These are phyloP conservation scores for Cyrtonyx montezumae DNA, from an alignment of 2,113 vertebrate genomes.

Conservation along the genomic window DNA sequence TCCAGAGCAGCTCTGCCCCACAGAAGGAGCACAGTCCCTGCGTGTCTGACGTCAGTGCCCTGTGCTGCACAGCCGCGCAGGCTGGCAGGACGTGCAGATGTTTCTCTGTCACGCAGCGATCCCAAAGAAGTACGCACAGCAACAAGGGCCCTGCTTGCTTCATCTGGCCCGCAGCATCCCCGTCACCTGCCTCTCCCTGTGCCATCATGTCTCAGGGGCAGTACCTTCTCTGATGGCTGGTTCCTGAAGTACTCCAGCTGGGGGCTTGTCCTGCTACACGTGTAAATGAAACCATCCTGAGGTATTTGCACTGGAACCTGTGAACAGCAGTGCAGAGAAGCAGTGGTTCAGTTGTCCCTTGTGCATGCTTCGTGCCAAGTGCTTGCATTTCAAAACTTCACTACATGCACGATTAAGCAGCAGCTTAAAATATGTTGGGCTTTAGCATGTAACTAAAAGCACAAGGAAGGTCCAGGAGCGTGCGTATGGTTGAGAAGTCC, in stretches of 20 bases:
- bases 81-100: no score
- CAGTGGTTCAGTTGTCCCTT: background rate
- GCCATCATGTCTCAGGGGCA: background rate
- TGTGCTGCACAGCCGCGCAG: background rate
- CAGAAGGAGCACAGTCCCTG: background rate
- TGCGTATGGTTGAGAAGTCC: background rate
- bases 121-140: fast-evolving
- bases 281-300: background rate
- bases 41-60: fast-evolving
- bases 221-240: background rate
- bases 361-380: background rate
- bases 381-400: background rate
- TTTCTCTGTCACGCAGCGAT: background rate
- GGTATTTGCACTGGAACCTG: background rate
- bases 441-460: background rate
- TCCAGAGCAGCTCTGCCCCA: background rate
- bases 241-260: background rate
- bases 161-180: background rate
- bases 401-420: background rate
- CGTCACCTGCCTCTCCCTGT: background rate
- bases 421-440: background rate
- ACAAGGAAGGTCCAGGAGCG: background rate
- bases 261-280: background rate
- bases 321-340: background rate
- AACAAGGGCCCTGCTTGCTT: background rate